Percentiles rank a stretch among this genome's conserved stretches.
These are phyloP conservation scores for Chymomyza costata DNA, from an alignment of 1,140 invertebrate species.

Conservation along the genomic window DNA sequence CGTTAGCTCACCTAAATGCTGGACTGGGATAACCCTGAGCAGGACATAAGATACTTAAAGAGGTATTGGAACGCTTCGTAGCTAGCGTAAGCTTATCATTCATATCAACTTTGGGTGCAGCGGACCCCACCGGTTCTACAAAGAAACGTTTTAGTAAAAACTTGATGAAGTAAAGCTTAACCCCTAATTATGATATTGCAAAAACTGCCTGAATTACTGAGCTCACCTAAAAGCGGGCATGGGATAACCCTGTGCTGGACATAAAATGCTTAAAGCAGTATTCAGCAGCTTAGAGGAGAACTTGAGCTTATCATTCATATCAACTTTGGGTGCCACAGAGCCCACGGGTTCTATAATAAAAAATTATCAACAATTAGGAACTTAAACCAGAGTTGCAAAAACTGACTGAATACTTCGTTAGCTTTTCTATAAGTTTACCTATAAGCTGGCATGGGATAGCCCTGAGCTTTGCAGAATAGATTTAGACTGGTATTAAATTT, in stretches of 20 bases:
- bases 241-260: slow-evolving; percentile 81
- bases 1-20: slow-evolving; percentile 76
- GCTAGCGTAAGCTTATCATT: slow-evolving; percentile 77
- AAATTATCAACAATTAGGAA: background rate
- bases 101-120: slow-evolving; percentile 79
- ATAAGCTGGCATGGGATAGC: slow-evolving; percentile 79
- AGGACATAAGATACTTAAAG: slow-evolving; percentile 75
- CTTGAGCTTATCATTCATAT: slow-evolving; percentile 76
- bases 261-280: slow-evolving; percentile 53
- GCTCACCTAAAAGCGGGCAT: slow-evolving; percentile 77
- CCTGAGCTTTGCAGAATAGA: slow-evolving; percentile 79
- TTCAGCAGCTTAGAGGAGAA: slow-evolving; percentile 74
- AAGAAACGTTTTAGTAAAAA: background rate
- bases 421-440: slow-evolving; percentile 66
- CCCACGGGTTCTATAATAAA: slow-evolving; percentile 79
- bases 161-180: no score
- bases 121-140: slow-evolving; percentile 81
- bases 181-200: no score
- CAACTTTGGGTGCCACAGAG: slow-evolving; percentile 81
- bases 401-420: background rate
- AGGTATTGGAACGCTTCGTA: slow-evolving; percentile 41
- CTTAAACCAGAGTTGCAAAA: no score
- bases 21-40: slow-evolving; percentile 80
- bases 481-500: slow-evolving; percentile 51
- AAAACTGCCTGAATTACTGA: slow-evolving; percentile 7